phyloP scores from a whole-genome alignment of 2,888 invertebrate genomes.

The Portevinia maculata region DNA sequence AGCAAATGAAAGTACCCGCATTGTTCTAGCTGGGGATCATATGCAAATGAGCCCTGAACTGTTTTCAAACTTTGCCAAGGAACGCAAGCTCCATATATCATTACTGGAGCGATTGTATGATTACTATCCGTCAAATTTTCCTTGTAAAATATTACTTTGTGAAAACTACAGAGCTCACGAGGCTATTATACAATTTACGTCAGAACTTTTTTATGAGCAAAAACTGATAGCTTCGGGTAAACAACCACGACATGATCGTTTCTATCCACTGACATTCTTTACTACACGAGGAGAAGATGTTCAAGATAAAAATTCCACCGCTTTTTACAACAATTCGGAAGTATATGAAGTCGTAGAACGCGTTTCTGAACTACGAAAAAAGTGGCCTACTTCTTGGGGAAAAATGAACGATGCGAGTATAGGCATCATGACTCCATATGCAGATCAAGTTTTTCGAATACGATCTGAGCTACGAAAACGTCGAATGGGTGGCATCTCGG shows the following conservation, averaged over 20 bases:
- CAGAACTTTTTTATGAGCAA: constrained; percentile 91
- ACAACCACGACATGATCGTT: constrained; percentile 87
- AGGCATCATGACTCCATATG: constrained; percentile 93
- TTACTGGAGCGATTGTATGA: constrained; percentile 91
- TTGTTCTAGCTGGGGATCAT: constrained; percentile 93
- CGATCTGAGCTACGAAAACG: constrained; percentile 89
- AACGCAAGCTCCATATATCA: constrained; percentile 88
- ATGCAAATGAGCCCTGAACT: constrained; percentile 93
- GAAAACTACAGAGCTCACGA: constrained; percentile 93
- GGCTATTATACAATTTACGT: constrained; percentile 91
- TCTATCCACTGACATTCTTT: constrained; percentile 91
- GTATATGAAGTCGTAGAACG: constrained; percentile 91
- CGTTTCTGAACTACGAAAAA: constrained; percentile 87
- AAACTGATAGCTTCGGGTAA: constrained; percentile 89
- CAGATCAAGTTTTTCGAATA: constrained; percentile 90
- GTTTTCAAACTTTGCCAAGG: constrained; percentile 89
- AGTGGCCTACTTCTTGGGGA: constrained; percentile 91
- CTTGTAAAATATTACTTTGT: constrained; percentile 90
- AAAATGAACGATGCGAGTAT: constrained; percentile 89
- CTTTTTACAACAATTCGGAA: constrained; percentile 92
- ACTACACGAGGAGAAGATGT: constrained; percentile 91
- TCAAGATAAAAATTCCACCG: constrained; percentile 90
- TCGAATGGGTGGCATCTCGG: constrained; percentile 89
- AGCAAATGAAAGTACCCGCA: constrained; percentile 88
- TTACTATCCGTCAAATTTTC: constrained; percentile 88